Conservation (phyloP, 1,140 invertebrate species). For the Drosophila eugracilis region DNA sequence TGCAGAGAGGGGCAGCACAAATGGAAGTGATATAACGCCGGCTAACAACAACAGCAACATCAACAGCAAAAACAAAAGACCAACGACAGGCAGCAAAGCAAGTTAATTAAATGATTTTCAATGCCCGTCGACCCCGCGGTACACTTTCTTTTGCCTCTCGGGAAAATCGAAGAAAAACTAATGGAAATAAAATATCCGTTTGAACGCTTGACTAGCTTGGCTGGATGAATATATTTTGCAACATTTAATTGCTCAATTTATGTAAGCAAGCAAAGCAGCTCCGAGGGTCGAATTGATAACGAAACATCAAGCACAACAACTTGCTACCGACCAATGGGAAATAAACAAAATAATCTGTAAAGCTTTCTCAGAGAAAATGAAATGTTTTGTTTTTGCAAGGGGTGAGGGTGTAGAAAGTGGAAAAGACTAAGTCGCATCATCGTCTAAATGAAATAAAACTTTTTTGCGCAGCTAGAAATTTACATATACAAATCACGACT, state of each 20-base stretch:
- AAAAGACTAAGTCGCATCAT: constrained; percentile 11
- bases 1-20: constrained; percentile 20
- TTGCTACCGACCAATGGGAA: constrained; percentile 3
- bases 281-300: constrained; percentile 56
- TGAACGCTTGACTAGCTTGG: constrained; percentile 31
- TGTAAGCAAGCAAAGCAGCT: constrained; percentile 27
- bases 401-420: not conserved
- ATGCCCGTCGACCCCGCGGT: constrained; percentile 54
- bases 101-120: constrained; percentile 81
- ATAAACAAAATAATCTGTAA: constrained; percentile 50
- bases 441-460: constrained; percentile 30
- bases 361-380: constrained; percentile 16
- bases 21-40: constrained; percentile 66
- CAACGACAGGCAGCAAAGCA: constrained; percentile 33
- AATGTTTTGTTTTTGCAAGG: not conserved
- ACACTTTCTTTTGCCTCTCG: constrained; percentile 63
- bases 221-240: constrained; percentile 43
- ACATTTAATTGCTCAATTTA: constrained; percentile 50
- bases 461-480: constrained; percentile 62
- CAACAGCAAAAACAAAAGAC: constrained; percentile 19
- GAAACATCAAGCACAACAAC: constrained; percentile 23
- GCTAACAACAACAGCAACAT: constrained; percentile 25
- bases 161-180: constrained; percentile 34
- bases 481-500: constrained; percentile 63
- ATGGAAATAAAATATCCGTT: constrained; percentile 53